Conservation (phyloP, 2,797 vertebrate species). For the Microctenopoma lineatum region DNA sequence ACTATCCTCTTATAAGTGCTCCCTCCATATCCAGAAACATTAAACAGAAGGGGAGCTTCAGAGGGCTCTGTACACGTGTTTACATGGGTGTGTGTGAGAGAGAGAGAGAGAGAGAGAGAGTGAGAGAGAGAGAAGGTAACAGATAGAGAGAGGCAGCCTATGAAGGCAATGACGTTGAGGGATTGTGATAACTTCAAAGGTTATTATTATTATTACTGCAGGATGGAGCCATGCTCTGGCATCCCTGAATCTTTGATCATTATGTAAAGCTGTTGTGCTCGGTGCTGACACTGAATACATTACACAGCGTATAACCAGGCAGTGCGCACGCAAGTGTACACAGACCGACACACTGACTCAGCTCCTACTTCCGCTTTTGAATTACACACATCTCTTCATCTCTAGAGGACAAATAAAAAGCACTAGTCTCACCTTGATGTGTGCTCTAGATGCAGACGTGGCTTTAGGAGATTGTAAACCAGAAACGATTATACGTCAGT, state of each 20-base stretch:
- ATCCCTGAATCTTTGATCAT: slow-evolving; percentile 78
- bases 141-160: slow-evolving; percentile 29
- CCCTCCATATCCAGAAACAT: slow-evolving; percentile 56
- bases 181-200: slow-evolving; percentile 73
- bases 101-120: background rate
- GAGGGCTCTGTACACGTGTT: slow-evolving; percentile 38
- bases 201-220: slow-evolving; percentile 76
- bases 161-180: slow-evolving; percentile 56
- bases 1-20: slow-evolving; percentile 49
- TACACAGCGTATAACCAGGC: slow-evolving; percentile 61
- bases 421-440: slow-evolving; percentile 17
- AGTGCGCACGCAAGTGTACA: slow-evolving; percentile 37
- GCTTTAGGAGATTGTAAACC: background rate
- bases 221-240: slow-evolving; percentile 71
- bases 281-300: slow-evolving; percentile 62
- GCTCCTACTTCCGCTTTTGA: slow-evolving; percentile 32
- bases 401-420: slow-evolving; percentile 14
- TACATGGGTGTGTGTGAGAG: slow-evolving; percentile 2
- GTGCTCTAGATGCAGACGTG: background rate
- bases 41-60: slow-evolving; percentile 53
- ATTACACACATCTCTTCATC: slow-evolving; percentile 17
- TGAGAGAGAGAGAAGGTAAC: slow-evolving; percentile 11
- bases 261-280: slow-evolving; percentile 79
- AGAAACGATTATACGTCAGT: background rate
- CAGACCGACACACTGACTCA: slow-evolving; percentile 53